Percentiles rank a stretch among this genome's conserved stretches.
phyloP scores from a whole-genome alignment of 1,140 invertebrate species.

The Neodiprion virginianus region DNA sequence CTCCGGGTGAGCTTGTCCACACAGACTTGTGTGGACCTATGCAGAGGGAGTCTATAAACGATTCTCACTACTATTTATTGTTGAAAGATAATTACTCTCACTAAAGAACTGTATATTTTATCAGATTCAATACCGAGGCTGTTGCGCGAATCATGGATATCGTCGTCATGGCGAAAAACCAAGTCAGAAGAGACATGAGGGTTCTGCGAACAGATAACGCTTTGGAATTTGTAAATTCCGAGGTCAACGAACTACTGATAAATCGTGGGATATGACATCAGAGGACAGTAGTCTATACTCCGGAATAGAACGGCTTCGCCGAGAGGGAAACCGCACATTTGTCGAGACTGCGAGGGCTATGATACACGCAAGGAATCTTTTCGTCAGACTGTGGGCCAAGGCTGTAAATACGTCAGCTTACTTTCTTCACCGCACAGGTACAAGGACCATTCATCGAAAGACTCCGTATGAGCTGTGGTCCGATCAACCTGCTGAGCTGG shows the following conservation, averaged over 20 bases:
- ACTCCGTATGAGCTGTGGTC: constrained; percentile 42
- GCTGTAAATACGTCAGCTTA: constrained; percentile 28
- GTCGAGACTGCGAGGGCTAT: constrained; percentile 38
- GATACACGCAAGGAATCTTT: constrained; percentile 22
- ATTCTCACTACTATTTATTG: constrained; percentile 45
- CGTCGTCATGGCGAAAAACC: constrained; percentile 28
- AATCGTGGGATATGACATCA: constrained; percentile 27
- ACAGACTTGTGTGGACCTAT: constrained; percentile 59
- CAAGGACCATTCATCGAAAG: constrained; percentile 19
- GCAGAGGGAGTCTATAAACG: constrained; percentile 43
- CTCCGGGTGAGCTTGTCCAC: constrained; percentile 52
- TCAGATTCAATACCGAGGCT: constrained; percentile 52
- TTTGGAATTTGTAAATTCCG: constrained; percentile 36
- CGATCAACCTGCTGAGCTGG: constrained; percentile 31
- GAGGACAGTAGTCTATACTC: constrained; percentile 35
- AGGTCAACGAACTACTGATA: constrained; percentile 18
- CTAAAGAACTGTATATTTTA: constrained; percentile 49
- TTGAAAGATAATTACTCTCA: constrained; percentile 57
- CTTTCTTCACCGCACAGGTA: constrained; percentile 28
- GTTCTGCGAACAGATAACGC: constrained; percentile 38
- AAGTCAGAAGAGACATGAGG: constrained; percentile 34
- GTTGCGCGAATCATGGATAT: constrained; percentile 35
- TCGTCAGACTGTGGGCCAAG: constrained; percentile 30
- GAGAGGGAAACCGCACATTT: constrained; percentile 49
- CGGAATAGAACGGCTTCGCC: constrained; percentile 44